phyloP scores from a whole-genome alignment of 2,888 invertebrate species.

The Agrypnus murinus region DNA sequence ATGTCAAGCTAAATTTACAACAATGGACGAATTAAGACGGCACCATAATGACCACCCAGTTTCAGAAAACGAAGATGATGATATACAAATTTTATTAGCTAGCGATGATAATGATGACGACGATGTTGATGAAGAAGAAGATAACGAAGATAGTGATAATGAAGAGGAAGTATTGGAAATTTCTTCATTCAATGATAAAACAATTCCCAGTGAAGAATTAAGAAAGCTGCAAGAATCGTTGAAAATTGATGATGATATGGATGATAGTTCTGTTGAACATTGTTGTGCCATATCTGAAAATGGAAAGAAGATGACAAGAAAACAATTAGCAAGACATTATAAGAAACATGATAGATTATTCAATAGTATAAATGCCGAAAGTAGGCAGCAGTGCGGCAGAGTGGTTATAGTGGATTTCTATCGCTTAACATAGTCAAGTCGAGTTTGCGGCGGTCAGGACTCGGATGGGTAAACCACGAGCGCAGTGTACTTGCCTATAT shows the following conservation, averaged over 20 bases:
- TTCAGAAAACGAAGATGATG: constrained; percentile 8
- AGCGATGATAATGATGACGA: constrained; percentile 22
- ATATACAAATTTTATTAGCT: too few species aligned
- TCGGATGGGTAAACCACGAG: too few species aligned
- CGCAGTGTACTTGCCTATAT: too few species aligned
- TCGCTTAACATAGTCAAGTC: too few species aligned
- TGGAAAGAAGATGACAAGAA: constrained; percentile 33
- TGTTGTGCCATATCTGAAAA: constrained; percentile 40
- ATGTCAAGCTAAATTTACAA: not conserved
- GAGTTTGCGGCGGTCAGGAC: too few species aligned
- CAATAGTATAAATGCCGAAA: constrained; percentile 14
- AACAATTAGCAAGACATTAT: constrained; percentile 39
- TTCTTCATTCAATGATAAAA: constrained; percentile 16
- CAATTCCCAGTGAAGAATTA: constrained; percentile 21
- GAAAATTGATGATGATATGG: not conserved
- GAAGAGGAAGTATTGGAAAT: constrained; percentile 64
- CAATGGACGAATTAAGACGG: not conserved
- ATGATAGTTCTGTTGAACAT: not conserved
- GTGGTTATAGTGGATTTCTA: too few species aligned
- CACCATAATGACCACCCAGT: constrained; percentile 2
- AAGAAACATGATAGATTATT: constrained; percentile 36
- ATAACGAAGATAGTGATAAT: constrained; percentile 21
- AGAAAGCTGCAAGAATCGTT: constrained; percentile 1
- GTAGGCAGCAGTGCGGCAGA: too few species aligned
- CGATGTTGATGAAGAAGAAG: not conserved